Evolutionary conservation across 2,797 vertebrate species (phyloP), one percentile per base, ranked within the genome.

Genomic region (Microcaecilia unicolor): DNA sequence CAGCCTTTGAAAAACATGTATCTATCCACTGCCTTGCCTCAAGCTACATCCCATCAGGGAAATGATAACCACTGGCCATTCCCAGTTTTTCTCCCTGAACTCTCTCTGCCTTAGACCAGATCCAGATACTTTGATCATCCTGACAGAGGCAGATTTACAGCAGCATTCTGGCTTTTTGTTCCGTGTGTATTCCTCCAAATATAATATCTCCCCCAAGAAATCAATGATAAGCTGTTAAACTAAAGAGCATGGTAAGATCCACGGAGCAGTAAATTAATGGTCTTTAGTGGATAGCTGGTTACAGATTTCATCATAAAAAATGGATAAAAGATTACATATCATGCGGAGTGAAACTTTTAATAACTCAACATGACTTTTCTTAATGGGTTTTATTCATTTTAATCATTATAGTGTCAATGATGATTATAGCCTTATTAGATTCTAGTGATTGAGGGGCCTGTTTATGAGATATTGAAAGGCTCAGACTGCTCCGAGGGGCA

Each of bases 361-460:
- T 88, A 88, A 76, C 77, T 78, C 70, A 88, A 86, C 79, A 84
- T 90, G 93, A 93, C 88, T 92, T 85, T 90, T 87, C 83, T 85
- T 91, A 91, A 93, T 93, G 90, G 91, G 75, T 93, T 97, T 95
- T 93, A 97, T 94, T 97, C 91, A 90, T 90, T 91, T 97, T 92
- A 89, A 98, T 98, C 92, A 98, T 98, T 88, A 85, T 81, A 88
- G 87, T 93, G 91, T 97, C 94, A 91, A 98, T 98, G 89, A 87
- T 91, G 84, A 97, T 98, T 92, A 97, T 89, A 86, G 75, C 80
- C 89, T 86, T 86, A 92, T 90, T 87, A 86, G 84, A 87, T 87
- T 80, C 72, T 67, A 58, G 67, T 92, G 90, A 97, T 92, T 90
- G 89, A 95, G 74, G 80, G 84, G 74, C 61, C 64, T 70, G 70